Conservation (phyloP, 2,113 vertebrate species). For the Chloroceryle aenea region DNA sequence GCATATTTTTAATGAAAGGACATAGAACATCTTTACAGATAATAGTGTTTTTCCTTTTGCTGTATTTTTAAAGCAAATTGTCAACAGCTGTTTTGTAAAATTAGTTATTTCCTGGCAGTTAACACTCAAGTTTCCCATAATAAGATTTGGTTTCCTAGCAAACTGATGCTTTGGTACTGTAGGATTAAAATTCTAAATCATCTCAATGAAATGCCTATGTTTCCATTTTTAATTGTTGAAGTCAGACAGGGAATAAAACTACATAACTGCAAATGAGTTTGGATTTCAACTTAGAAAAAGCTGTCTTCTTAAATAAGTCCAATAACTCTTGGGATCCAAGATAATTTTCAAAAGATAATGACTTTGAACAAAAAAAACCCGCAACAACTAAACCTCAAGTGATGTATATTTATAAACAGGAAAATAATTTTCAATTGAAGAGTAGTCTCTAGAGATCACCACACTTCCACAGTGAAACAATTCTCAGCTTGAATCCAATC, state of each 20-base stretch:
- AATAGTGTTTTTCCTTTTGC: neutral
- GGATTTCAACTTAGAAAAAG: slow-evolving; percentile 34
- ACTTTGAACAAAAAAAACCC: slow-evolving; percentile 5
- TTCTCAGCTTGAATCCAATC: slow-evolving; percentile 50
- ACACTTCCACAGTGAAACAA: slow-evolving; percentile 56
- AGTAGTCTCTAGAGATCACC: slow-evolving; percentile 58
- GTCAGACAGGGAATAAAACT: slow-evolving; percentile 17
- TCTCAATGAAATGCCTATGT: slow-evolving; percentile 27
- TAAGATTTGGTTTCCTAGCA: slow-evolving; percentile 33
- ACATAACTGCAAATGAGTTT: slow-evolving; percentile 6
- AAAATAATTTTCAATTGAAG: slow-evolving; percentile 73
- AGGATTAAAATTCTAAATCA: slow-evolving; percentile 53
- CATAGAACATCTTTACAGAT: neutral
- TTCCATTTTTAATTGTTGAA: slow-evolving; percentile 59
- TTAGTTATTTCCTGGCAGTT: slow-evolving; percentile 52
- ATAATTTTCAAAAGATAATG: slow-evolving; percentile 66
- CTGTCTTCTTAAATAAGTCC: slow-evolving; percentile 50
- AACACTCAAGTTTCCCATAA: slow-evolving; percentile 30
- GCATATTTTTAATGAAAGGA: neutral
- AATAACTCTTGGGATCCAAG: slow-evolving; percentile 39
- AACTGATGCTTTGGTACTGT: slow-evolving; percentile 25
- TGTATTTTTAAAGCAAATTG: slow-evolving; percentile 34
- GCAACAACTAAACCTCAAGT: neutral
- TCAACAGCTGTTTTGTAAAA: slow-evolving; percentile 36
- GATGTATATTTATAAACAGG: slow-evolving; percentile 74